Evolutionary conservation across 2,888 invertebrate genomes (phyloP).

Genomic region (Drosophila hawaiiensis): DNA sequence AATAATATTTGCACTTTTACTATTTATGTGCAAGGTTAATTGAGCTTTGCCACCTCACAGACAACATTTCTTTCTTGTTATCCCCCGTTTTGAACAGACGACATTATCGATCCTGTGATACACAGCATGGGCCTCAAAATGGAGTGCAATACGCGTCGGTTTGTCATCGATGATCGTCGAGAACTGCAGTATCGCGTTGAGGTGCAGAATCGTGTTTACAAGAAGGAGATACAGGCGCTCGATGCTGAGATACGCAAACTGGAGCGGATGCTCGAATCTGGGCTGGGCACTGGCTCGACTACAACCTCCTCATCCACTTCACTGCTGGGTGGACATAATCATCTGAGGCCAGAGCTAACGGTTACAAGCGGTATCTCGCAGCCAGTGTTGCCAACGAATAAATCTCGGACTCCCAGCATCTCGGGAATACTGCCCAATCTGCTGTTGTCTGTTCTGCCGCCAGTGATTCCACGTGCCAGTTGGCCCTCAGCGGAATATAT

Average conservation of each 20-base stretch:
- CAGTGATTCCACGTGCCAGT: constrained; percentile 91
- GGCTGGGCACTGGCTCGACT: constrained; percentile 86
- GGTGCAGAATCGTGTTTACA: constrained; percentile 95
- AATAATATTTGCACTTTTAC: not conserved
- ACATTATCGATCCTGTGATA: constrained; percentile 92
- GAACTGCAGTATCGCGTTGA: constrained; percentile 95
- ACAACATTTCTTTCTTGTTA: not conserved
- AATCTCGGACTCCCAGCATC: constrained; percentile 88
- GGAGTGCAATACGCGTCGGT: constrained; percentile 94
- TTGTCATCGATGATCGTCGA: constrained; percentile 92
- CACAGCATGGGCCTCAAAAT: constrained; percentile 95
- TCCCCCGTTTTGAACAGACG: constrained; percentile 85
- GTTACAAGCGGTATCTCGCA: constrained; percentile 77
- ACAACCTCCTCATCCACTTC: constrained; percentile 86
- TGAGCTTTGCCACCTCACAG: not conserved
- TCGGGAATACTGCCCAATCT: constrained; percentile 90
- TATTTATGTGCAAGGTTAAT: not conserved
- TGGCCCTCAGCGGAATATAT: constrained; percentile 91
- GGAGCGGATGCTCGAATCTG: constrained; percentile 89
- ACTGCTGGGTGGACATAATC: constrained; percentile 70
- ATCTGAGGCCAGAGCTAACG: constrained; percentile 83
- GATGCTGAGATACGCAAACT: constrained; percentile 92
- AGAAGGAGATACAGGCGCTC: constrained; percentile 91
- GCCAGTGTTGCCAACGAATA: constrained; percentile 55
- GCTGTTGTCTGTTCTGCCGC: constrained; percentile 90